Evolutionary conservation across 2,797 vertebrate genomes (phyloP), one percentile per base, ranked within the genome.

Genomic region (Fundulus diaphanus): DNA sequence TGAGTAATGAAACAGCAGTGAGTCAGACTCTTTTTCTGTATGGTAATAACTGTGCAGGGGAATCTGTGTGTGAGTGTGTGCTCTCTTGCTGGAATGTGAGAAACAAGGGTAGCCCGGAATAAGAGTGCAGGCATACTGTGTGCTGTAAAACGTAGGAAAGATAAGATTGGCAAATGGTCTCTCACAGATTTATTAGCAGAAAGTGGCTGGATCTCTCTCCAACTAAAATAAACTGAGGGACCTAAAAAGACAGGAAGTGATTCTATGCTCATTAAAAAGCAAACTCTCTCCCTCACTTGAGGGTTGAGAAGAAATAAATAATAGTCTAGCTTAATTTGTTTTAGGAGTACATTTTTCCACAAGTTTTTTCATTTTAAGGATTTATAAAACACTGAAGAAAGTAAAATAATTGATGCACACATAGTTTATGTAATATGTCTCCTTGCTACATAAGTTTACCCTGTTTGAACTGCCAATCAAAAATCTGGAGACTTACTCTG

Each of bases 1-100:
- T 85, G 81, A 91, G 87, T 90, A 92, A 93, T 93, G 91, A 92
- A 91, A 89, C 89, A 22, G 82, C 79, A 46, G 88, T 93, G 93
- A 94, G 88, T 94, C 92, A 92, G 90, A 87, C 78, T 69, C 90
- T 40, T 54, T 92, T 85, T 87, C 81, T 82, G 71, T 76, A 61
- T 29, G 16, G 75, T 65, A 79, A 87, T 78, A 74, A 82, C 72
- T 74, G 73, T 76, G 73, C 56, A 70, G 49, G 73, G 75, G 81
- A 70, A 73, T 27, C 66, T 74, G 63, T 56, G 70, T 78, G 73
- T 63, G 77, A 67, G 75, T 24, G 72, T 74, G 80, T 77, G 74
- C 52, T 70, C 44, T 29, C 18, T n/a, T 31, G 51, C 56, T 68
- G 75, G 59, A 61, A 74, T 72, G 81, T 82, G 73, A 86, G 85